Evolutionary conservation across 2,113 vertebrate genomes (phyloP).

Genomic region (Prunella himalayana): DNA sequence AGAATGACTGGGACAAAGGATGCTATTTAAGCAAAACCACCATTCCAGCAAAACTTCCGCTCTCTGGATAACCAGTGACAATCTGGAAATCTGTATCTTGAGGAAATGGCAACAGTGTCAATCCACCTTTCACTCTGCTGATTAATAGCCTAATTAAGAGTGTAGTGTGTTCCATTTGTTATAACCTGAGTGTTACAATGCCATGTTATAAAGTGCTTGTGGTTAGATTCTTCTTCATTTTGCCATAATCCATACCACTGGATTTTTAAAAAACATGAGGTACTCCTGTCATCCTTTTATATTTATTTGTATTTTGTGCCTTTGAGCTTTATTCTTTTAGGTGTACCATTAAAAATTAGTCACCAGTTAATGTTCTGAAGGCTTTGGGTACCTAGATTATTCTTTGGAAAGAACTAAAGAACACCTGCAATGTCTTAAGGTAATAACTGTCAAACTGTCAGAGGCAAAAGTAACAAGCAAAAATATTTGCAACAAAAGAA

Average conservation of each 20-base stretch:
- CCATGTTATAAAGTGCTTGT: not conserved
- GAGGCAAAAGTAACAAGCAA: slow-evolving; percentile 1
- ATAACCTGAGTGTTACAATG: not conserved
- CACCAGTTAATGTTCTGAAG: not conserved
- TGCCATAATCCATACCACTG: not conserved
- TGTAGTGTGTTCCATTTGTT: slow-evolving; percentile 1
- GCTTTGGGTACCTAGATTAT: not conserved
- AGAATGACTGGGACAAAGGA: not conserved
- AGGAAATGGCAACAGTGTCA: not conserved
- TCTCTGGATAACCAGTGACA: not conserved
- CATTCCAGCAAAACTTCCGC: not conserved
- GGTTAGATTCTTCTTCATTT: slow-evolving; percentile 3
- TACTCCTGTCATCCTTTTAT: not conserved
- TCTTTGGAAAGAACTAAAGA: slow-evolving; percentile 7
- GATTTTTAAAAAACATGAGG: not conserved
- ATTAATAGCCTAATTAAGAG: slow-evolving; percentile 33
- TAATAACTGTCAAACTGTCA: slow-evolving; percentile 43
- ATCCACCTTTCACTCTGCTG: not conserved
- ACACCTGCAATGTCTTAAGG: slow-evolving; percentile 38
- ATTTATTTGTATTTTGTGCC: slow-evolving; percentile 14
- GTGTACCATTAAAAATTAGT: slow-evolving; percentile 1
- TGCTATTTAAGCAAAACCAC: not conserved
- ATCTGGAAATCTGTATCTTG: not conserved
- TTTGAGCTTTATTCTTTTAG: not conserved
- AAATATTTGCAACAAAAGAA: slow-evolving; percentile 32